Evolutionary conservation across 2,797 vertebrate species (phyloP).

Genomic region (Denticeps clupeoides): DNA sequence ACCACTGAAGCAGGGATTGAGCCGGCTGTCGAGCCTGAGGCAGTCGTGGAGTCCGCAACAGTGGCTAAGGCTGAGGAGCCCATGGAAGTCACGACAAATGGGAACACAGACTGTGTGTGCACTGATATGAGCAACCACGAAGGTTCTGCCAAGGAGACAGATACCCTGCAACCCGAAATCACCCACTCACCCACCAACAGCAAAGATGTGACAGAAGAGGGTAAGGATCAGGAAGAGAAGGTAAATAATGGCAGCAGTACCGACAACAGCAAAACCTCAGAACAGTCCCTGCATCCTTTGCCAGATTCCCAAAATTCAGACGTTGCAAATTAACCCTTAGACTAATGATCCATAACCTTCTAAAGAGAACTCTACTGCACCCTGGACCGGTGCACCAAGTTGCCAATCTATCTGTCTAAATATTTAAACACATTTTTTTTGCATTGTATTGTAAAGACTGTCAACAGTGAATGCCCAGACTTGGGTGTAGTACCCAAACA

Average conservation of each 20-base stretch:
- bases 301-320: conserved; percentile 78
- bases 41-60: conserved; percentile 22
- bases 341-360: conserved; percentile 48
- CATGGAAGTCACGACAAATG: conserved; percentile 26
- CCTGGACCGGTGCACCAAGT: conserved; percentile 79
- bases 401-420: conserved; percentile 87
- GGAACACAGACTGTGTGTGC: conserved; percentile 21
- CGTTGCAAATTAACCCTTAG: conserved; percentile 84
- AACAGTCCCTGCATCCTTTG: conserved; percentile 74
- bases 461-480: conserved; percentile 77
- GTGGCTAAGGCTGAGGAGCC: conserved; percentile 24
- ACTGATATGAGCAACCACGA: conserved; percentile 22
- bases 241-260: conserved; percentile 59
- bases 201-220: conserved; percentile 53
- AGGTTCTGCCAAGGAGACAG: conserved; percentile 12
- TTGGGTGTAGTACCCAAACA: conserved; percentile 51
- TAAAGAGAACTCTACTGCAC: conserved; percentile 71
- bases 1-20: conserved; percentile 6
- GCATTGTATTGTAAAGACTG: conserved; percentile 89
- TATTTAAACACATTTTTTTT: conserved; percentile 58
- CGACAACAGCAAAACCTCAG: conserved; percentile 70
- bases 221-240: conserved; percentile 60
- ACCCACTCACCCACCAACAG: conserved; percentile 63
- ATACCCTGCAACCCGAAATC: conserved; percentile 45
- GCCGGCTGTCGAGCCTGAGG: conserved; percentile 21